phyloP scores from a whole-genome alignment of 2,888 invertebrate species.

The Oxycera nigricornis region DNA sequence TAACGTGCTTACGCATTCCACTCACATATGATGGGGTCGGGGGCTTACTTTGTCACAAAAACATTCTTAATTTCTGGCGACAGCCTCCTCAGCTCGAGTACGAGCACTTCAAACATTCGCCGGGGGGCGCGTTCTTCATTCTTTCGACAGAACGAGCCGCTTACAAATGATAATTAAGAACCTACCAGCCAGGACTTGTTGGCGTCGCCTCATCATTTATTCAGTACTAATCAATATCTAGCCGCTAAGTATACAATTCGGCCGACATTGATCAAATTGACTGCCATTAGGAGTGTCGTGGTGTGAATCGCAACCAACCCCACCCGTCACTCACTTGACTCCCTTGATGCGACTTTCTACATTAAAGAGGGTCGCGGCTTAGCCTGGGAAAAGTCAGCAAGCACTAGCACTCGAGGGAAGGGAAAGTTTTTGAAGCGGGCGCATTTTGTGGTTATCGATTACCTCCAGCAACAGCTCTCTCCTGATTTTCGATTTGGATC shows the following conservation, averaged over 20 bases:
- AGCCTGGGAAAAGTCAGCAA: background rate
- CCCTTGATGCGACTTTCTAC: too few species aligned
- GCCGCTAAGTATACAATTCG: slow-evolving; percentile 32
- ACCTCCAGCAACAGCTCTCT: background rate
- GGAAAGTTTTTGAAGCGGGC: background rate
- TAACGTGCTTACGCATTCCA: background rate
- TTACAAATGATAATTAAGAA: slow-evolving; percentile 31
- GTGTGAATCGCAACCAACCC: slow-evolving; percentile 11
- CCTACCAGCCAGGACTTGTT: slow-evolving; percentile 28
- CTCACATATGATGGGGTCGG: slow-evolving; percentile 12
- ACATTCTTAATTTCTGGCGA: slow-evolving; percentile 8
- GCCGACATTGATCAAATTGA: slow-evolving; percentile 31
- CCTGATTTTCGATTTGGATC: background rate
- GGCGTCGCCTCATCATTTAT: slow-evolving; percentile 30
- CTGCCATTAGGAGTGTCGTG: slow-evolving; percentile 22
- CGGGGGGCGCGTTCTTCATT: background rate
- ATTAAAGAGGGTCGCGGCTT: too few species aligned
- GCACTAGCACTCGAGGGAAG: background rate
- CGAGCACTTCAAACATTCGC: background rate
- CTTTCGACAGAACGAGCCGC: background rate
- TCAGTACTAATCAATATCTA: slow-evolving; percentile 34
- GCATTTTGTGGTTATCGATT: background rate
- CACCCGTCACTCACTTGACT: background rate
- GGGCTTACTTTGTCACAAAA: slow-evolving; percentile 21
- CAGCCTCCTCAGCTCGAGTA: too few species aligned